Evolutionary conservation across 2,113 vertebrate genomes (phyloP).

Genomic region (Excalfactoria chinensis): DNA sequence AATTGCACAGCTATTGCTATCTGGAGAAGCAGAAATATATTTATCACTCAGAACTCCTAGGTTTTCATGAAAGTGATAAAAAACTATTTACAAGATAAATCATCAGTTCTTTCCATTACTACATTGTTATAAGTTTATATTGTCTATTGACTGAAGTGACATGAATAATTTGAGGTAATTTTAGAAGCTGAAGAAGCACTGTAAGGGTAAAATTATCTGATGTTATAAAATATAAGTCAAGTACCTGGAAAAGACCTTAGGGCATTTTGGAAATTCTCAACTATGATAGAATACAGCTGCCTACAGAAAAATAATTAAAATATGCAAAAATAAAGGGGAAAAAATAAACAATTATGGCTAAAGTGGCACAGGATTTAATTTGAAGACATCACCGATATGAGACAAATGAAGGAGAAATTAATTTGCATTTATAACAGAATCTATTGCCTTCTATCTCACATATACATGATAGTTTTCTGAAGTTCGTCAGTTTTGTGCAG

Average conservation of each 20-base stretch:
- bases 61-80: not conserved
- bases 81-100: constrained; percentile 2
- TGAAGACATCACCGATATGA: not conserved
- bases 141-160: constrained; percentile 23
- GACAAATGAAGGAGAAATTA: not conserved
- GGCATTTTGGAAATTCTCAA: constrained; percentile 57
- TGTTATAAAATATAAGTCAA: constrained; percentile 31
- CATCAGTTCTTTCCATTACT: not conserved
- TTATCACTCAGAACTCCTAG: not conserved
- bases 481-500: not conserved
- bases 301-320: constrained; percentile 44
- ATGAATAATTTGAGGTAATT: not conserved
- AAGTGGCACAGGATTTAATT: not conserved
- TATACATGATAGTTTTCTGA: not conserved
- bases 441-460: not conserved
- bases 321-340: not conserved
- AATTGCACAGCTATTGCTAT: not conserved
- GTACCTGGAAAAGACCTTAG: constrained; percentile 47
- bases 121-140: not conserved
- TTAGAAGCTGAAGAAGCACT: not conserved
- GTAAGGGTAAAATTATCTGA: constrained; percentile 35
- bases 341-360: not conserved
- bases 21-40: not conserved
- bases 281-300: constrained; percentile 13
- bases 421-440: not conserved